Percentiles rank a stretch among this genome's conserved stretches.
Conservation (phyloP, 2,888 invertebrate genomes). For the Zaprionus lineosus region DNA sequence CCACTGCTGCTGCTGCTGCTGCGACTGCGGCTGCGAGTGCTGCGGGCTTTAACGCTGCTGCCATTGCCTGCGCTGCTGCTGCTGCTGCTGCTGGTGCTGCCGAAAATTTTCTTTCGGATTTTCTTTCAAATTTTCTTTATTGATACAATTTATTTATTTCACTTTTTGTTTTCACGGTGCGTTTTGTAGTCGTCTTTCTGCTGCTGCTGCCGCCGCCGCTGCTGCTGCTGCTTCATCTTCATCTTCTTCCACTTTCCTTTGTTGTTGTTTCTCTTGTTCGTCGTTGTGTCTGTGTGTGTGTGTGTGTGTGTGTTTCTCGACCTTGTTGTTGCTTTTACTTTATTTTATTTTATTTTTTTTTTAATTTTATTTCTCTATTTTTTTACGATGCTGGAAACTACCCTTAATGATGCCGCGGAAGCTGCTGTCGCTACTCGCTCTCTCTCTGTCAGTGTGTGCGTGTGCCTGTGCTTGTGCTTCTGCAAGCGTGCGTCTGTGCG, state of each 20-base stretch:
- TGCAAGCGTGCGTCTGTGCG: slow-evolving; percentile 11
- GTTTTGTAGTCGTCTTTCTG: slow-evolving; percentile 32
- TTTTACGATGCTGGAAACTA: slow-evolving; percentile 79
- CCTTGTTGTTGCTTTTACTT: slow-evolving; percentile 42
- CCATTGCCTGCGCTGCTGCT: slow-evolving; percentile 15
- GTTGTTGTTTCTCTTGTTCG: slow-evolving; percentile 46
- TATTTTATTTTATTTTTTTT: slow-evolving; percentile 49
- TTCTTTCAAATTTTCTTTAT: slow-evolving; percentile 58
- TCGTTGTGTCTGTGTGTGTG: too few relatives aligned
- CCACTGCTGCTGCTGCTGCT: slow-evolving; percentile 10
- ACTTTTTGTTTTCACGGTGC: slow-evolving; percentile 47
- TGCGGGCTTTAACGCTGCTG: slow-evolving; percentile 1
- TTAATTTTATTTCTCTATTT: slow-evolving; percentile 80
- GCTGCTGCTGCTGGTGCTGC: neutral
- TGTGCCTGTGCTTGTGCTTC: slow-evolving; percentile 6
- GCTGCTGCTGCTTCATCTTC: slow-evolving; percentile 15
- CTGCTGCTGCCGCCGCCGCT: slow-evolving; percentile 1
- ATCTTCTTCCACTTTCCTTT: slow-evolving; percentile 49
- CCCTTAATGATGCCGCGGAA: slow-evolving; percentile 78
- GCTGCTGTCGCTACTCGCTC: slow-evolving; percentile 41
- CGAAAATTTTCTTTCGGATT: slow-evolving; percentile 52
- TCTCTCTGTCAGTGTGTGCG: neutral
- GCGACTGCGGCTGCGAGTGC: neutral
- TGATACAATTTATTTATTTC: slow-evolving; percentile 70
- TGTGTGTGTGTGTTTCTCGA: slow-evolving; percentile 4